A percentile compares a stretch with the other conserved stretches of the same genome.
Conservation (phyloP, 1,140 invertebrate genomes). For the Atta cephalotes region DNA sequence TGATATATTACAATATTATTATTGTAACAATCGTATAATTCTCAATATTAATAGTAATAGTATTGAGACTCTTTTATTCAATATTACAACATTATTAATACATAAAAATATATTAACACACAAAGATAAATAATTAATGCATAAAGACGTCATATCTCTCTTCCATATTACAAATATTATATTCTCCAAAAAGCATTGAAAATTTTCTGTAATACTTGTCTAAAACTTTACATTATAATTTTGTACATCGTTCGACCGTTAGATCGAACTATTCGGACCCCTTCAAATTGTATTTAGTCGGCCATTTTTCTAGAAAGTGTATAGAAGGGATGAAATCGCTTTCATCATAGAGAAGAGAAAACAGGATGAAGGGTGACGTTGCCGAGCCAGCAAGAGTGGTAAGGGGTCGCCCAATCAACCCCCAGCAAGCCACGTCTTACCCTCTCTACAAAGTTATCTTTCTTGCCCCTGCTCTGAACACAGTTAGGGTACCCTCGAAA, state of each 20-base stretch:
- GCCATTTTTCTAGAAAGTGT: constrained; percentile 82
- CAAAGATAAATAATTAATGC: no score
- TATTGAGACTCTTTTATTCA: not conserved
- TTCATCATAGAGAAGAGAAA: constrained; percentile 81
- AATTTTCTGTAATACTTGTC: not conserved
- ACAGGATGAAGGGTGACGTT: constrained; percentile 77
- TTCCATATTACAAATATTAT: not conserved
- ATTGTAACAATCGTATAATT: not conserved
- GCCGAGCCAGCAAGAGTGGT: constrained; percentile 70
- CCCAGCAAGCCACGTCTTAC: constrained; percentile 85
- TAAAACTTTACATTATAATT: constrained; percentile 16
- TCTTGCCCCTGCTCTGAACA: constrained; percentile 83
- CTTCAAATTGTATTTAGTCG: constrained; percentile 81
- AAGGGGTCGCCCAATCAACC: constrained; percentile 86
- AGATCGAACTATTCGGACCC: constrained; percentile 69
- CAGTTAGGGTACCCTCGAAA: constrained; percentile 81
- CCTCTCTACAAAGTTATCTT: constrained; percentile 86
- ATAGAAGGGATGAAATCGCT: constrained; percentile 81
- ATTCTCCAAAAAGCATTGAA: not conserved
- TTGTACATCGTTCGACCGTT: constrained; percentile 20
- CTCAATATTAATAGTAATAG: not conserved
- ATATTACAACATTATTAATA: constrained; percentile 19
- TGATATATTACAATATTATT: not conserved
- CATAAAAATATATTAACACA: not conserved
- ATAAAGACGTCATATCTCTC: no score